These are phyloP conservation scores for Nothura maculosa DNA, from an alignment of 2,797 vertebrate genomes.

Conservation along the genomic window DNA sequence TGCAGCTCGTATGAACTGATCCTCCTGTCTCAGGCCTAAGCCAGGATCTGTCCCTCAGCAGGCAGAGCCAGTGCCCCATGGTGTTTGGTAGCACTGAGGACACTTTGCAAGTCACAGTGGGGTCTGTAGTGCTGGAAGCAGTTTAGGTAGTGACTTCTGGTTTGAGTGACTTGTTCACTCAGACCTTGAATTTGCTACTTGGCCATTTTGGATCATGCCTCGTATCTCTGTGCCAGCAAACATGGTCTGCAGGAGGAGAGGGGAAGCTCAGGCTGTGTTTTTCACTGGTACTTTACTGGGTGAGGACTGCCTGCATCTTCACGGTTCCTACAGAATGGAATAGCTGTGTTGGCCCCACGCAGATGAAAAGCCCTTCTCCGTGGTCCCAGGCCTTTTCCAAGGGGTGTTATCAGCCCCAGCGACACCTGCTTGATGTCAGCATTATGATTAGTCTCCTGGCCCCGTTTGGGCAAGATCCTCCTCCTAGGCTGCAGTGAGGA, in stretches of 20 bases:
- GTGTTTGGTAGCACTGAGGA: neutral
- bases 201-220: neutral
- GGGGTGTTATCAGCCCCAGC: neutral
- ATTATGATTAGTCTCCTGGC: neutral
- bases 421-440: neutral
- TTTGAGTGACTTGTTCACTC: neutral
- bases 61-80: neutral
- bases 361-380: neutral
- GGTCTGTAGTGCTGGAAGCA: neutral
- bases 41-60: neutral
- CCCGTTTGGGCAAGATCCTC: neutral
- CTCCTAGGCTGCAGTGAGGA: neutral
- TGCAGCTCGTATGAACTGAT: neutral
- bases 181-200: neutral
- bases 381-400: neutral
- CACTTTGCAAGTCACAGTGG: neutral
- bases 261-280: neutral
- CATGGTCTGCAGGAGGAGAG: neutral
- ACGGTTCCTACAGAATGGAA: neutral
- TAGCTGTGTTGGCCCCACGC: neutral
- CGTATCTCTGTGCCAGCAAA: neutral
- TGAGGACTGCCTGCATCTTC: neutral
- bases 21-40: neutral
- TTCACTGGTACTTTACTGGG: fast-evolving
- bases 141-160: neutral